Evolutionary conservation across 2,113 vertebrate species (phyloP), one percentile per base, ranked within the genome.

Genomic region (Colistium nudipinnis): DNA sequence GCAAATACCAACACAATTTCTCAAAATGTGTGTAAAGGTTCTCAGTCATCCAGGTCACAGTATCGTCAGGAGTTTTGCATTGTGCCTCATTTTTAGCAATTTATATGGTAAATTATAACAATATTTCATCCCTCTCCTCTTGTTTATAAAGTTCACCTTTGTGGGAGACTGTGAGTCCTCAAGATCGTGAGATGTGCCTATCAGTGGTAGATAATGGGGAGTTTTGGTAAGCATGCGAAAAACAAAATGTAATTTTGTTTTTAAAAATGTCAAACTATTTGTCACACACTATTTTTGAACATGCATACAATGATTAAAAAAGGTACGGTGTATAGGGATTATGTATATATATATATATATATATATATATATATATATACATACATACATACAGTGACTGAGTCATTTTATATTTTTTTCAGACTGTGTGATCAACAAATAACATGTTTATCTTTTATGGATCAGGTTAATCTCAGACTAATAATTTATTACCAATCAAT

Each of bases 141-240:
- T 63, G 4, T 61, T 25, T 13, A 48, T 27, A 53, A 19, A 72
- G 93, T n/a, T 93, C 92, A 16, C 20, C 74, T 16, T 39, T 82
- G 48, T 94, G 93, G 93, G 0, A 72, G 20, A 85, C 39, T 1
- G 78, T 92, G 41, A 89, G 75, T 53, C 8, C 56, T n/a, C 4
- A 84, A 11, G 91, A 92, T 3, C 76, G 63, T 3, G 49, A 67
- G 0, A 13, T 0, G 4, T 90, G 74, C 31, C 76, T 44, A 0
- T 25, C 48, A 25, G 72, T 86, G 19, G 39, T 2, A 6, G 60
- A 93, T 1, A 76, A 94, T 64, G 92, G 92, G 12, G 92, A 94
- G 71, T 94, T 94, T 74, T 94, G 93, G 93, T 94, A 85, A 78
- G 70, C 20, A 25, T 24, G 16, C 6, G 8, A 8, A 12, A 17